Evolutionary conservation across 2,797 vertebrate species (phyloP).

Genomic region (Momotus momota): DNA sequence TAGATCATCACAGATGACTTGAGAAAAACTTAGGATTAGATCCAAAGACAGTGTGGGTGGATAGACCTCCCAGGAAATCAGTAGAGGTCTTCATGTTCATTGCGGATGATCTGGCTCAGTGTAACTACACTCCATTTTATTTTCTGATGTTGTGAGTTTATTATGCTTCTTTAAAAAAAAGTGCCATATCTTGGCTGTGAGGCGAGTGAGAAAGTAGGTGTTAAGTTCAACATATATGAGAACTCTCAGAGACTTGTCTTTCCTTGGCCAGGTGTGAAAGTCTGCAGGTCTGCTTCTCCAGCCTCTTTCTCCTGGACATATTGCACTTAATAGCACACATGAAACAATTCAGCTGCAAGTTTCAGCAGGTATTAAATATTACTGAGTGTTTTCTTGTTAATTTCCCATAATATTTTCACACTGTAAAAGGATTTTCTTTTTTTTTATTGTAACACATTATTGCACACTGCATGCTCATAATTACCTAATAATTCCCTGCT

Average conservation of each 20-base stretch:
- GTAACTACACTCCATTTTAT: background rate
- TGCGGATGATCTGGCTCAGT: background rate
- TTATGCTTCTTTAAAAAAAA: background rate
- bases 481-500: constrained; percentile 6
- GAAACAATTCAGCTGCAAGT: constrained; percentile 50
- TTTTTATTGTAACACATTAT: background rate
- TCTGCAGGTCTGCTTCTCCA: constrained; percentile 54
- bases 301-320: constrained; percentile 57
- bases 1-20: background rate
- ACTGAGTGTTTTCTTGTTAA: background rate
- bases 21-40: background rate
- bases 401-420: constrained; percentile 56
- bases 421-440: constrained; percentile 57
- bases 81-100: background rate
- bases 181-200: background rate
- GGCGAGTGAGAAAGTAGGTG: constrained; percentile 30
- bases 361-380: constrained; percentile 26
- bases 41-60: background rate
- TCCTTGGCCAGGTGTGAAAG: constrained; percentile 51
- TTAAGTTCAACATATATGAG: constrained; percentile 39
- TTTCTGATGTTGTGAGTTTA: background rate
- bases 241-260: constrained; percentile 58
- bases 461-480: background rate
- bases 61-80: background rate
- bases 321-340: constrained; percentile 48